Evolutionary conservation across 2,888 invertebrate genomes (phyloP).

Genomic region (Onthophagus sagittarius): DNA sequence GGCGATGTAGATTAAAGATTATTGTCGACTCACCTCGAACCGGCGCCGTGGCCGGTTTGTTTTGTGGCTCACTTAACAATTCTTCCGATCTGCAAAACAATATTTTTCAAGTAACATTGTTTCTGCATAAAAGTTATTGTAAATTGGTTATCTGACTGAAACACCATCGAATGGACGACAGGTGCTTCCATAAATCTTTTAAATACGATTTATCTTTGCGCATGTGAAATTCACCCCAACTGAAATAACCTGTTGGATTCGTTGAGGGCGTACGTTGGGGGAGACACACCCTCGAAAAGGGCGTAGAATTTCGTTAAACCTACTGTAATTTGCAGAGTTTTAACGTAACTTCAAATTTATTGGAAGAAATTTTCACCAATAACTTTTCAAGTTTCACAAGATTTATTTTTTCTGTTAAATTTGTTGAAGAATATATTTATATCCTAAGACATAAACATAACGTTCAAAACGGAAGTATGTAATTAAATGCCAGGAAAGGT

Average conservation of each 20-base stretch:
- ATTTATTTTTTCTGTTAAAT: neutral
- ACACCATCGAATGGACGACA: neutral
- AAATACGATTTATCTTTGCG: neutral
- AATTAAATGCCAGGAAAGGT: constrained; percentile 1
- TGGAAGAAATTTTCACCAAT: neutral
- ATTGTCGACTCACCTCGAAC: constrained; percentile 31
- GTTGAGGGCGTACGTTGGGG: constrained; percentile 2
- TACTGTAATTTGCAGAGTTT: neutral
- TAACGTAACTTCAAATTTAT: neutral
- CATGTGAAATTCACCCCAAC: constrained; percentile 2
- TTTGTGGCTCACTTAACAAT: constrained; percentile 24
- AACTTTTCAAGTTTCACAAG: neutral
- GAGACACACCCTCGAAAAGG: constrained; percentile 11
- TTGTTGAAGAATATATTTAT: neutral
- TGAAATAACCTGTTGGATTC: constrained; percentile 6
- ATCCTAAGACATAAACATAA: neutral
- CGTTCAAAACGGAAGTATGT: neutral
- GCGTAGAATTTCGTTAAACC: neutral
- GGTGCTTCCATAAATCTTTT: constrained; percentile 2
- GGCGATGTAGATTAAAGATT: constrained; percentile 31
- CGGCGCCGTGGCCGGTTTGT: constrained; percentile 26
- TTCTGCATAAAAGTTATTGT: too few relatives aligned
- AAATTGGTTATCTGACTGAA: too few relatives aligned
- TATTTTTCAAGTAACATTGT: too few relatives aligned
- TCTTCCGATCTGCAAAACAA: constrained; percentile 10